Percentiles rank a stretch among this genome's conserved stretches.
Evolutionary conservation across 2,888 invertebrate genomes (phyloP).

Genomic region (Craniophora ligustri): DNA sequence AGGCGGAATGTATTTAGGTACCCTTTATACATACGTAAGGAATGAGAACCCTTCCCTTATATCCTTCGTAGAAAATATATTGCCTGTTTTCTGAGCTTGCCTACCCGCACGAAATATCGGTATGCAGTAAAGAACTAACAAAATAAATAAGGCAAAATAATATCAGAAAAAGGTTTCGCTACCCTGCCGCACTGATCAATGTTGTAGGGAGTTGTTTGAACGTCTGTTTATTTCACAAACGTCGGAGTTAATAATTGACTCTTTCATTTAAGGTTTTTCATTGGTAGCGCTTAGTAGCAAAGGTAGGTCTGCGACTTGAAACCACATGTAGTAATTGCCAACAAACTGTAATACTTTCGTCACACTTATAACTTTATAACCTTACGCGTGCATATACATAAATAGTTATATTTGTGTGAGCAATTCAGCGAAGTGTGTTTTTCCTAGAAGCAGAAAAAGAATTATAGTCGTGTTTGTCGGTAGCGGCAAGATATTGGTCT

Average conservation of each 20-base stretch:
- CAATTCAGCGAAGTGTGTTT: slow-evolving; percentile 68
- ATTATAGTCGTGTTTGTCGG: slow-evolving; percentile 75
- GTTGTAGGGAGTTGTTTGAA: slow-evolving; percentile 29
- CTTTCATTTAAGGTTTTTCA: too few relatives aligned
- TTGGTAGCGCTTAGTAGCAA: not conserved
- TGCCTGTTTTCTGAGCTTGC: slow-evolving; percentile 63
- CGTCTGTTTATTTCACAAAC: slow-evolving; percentile 5
- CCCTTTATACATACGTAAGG: slow-evolving; percentile 67
- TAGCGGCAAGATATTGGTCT: slow-evolving; percentile 66
- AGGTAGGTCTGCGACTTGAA: not conserved
- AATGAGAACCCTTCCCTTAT: slow-evolving; percentile 58
- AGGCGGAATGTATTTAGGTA: slow-evolving; percentile 62
- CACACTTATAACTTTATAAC: slow-evolving; percentile 10
- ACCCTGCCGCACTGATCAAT: slow-evolving; percentile 33
- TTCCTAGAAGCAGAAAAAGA: slow-evolving; percentile 58
- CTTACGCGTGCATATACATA: slow-evolving; percentile 2
- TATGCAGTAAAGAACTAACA: slow-evolving; percentile 55
- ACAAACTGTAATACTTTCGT: slow-evolving; percentile 15
- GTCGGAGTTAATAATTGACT: not conserved
- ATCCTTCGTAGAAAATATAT: slow-evolving; percentile 66
- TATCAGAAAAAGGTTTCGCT: slow-evolving; percentile 48
- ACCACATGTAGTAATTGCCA: slow-evolving; percentile 20
- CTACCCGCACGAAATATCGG: slow-evolving; percentile 54
- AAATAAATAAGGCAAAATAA: slow-evolving; percentile 55
- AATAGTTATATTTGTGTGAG: slow-evolving; percentile 12